Percentiles rank a stretch among this genome's conserved stretches.
Evolutionary conservation across 2,888 invertebrate species (phyloP).

Genomic region (Scaptomyza parva): DNA sequence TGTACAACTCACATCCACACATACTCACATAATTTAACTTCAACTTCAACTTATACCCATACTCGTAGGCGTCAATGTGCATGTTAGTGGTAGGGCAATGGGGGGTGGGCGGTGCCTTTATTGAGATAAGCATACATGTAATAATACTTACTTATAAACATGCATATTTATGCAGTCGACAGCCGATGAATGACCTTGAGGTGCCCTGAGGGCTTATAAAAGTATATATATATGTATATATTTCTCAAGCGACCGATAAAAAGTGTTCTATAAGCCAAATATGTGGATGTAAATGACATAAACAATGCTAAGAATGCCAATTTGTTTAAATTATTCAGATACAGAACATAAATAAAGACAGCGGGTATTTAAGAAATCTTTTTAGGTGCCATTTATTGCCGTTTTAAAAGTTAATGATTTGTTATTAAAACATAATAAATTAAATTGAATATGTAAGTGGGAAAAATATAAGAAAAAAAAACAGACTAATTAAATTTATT

Average conservation of each 20-base stretch:
- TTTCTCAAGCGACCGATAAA: conserved; percentile 47
- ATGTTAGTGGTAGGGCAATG: conserved; percentile 31
- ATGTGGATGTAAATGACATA: conserved; percentile 2
- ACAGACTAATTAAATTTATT: no score
- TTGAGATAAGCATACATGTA: conserved; percentile 61
- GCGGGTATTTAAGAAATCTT: not conserved
- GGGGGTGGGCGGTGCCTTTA: not conserved
- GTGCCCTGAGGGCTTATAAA: conserved; percentile 26
- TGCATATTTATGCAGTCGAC: conserved; percentile 68
- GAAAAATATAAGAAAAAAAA: no score
- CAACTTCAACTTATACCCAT: conserved; percentile 9
- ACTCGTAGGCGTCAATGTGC: conserved; percentile 42
- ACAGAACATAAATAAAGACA: not conserved
- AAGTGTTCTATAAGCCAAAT: conserved; percentile 5
- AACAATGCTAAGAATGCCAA: conserved; percentile 11
- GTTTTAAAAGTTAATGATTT: no score
- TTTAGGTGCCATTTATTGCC: no score
- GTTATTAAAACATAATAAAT: no score
- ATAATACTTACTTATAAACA: conserved; percentile 52
- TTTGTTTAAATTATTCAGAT: conserved; percentile 1
- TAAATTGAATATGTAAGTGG: no score
- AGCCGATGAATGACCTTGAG: conserved; percentile 63
- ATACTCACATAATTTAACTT: conserved; percentile 8
- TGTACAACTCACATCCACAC: conserved; percentile 29
- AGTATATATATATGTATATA: conserved; percentile 7